Evolutionary conservation across 2,797 vertebrate species (phyloP).

Genomic region (Thalassophryne amazonica): DNA sequence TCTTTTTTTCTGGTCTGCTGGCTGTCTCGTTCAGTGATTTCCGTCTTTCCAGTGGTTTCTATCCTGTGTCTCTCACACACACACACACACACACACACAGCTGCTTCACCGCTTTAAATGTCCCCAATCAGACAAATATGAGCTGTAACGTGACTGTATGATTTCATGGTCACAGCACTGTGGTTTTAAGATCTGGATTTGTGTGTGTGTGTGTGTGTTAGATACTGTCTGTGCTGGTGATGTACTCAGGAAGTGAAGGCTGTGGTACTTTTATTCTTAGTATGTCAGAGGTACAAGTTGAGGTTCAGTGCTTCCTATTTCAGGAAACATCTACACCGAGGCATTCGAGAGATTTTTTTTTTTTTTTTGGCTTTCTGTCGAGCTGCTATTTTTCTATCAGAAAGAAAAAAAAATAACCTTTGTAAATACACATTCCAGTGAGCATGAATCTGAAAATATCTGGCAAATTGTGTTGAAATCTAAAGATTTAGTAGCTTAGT

Average conservation of each 20-base stretch:
- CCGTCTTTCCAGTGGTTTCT: slow-evolving; percentile 64
- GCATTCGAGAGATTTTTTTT: no score
- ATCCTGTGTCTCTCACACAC: slow-evolving; percentile 56
- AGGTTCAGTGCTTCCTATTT: slow-evolving; percentile 23
- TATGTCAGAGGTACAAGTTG: slow-evolving; percentile 34
- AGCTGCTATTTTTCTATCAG: no score
- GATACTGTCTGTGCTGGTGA: no score
- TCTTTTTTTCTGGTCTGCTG: slow-evolving; percentile 31
- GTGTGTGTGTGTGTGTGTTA: not conserved
- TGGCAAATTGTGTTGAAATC: no score
- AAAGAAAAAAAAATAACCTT: no score
- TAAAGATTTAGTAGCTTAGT: no score
- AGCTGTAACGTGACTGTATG: slow-evolving; percentile 27
- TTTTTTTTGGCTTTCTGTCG: no score
- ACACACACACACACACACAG: slow-evolving; percentile 19
- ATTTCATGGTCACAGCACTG: slow-evolving; percentile 47
- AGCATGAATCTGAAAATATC: no score
- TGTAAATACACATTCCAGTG: no score
- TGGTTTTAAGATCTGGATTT: slow-evolving; percentile 30
- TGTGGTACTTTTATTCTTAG: slow-evolving; percentile 15
- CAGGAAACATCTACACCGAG: no score
- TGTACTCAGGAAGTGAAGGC: no score
- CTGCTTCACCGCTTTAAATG: slow-evolving; percentile 33
- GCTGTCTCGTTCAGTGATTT: slow-evolving; percentile 53
- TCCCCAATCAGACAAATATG: slow-evolving; percentile 41